Percentiles rank a stretch among this genome's conserved stretches.
Evolutionary conservation across 2,113 vertebrate species (phyloP).

Genomic region (Acanthisitta chloris): DNA sequence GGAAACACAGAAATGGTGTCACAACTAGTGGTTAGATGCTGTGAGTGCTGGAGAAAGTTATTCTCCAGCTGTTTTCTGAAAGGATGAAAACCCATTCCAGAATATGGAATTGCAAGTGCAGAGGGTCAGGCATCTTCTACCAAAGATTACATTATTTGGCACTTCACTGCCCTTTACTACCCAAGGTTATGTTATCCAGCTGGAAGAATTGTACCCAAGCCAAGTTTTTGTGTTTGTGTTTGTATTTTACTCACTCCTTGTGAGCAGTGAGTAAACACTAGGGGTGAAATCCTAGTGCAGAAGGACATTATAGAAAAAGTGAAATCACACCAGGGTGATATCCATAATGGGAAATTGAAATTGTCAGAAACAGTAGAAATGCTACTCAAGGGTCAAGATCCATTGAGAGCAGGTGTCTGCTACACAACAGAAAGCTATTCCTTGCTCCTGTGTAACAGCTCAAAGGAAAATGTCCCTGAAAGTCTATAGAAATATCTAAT

Average conservation of each 20-base stretch:
- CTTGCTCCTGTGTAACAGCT: neutral
- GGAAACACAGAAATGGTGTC: neutral
- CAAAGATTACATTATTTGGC: neutral
- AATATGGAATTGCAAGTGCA: neutral
- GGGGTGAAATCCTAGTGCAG: neutral
- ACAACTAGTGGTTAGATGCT: neutral
- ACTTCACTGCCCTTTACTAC: neutral
- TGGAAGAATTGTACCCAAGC: neutral
- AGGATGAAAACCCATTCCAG: neutral
- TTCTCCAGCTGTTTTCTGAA: neutral
- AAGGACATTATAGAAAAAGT: neutral
- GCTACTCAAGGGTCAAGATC: neutral
- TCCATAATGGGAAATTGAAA: neutral
- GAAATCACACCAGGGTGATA: neutral
- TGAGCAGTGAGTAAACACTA: neutral
- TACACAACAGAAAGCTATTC: neutral
- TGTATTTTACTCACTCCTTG: neutral
- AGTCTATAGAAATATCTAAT: neutral
- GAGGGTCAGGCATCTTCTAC: neutral
- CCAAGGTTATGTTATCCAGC: neutral
- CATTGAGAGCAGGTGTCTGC: neutral
- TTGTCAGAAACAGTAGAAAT: neutral
- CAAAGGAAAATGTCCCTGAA: neutral
- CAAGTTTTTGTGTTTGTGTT: neutral
- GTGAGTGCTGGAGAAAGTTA: neutral